Base-by-base conservation (phyloP, 1,140 invertebrate genomes). In the Ylistrum balloti region DNA sequence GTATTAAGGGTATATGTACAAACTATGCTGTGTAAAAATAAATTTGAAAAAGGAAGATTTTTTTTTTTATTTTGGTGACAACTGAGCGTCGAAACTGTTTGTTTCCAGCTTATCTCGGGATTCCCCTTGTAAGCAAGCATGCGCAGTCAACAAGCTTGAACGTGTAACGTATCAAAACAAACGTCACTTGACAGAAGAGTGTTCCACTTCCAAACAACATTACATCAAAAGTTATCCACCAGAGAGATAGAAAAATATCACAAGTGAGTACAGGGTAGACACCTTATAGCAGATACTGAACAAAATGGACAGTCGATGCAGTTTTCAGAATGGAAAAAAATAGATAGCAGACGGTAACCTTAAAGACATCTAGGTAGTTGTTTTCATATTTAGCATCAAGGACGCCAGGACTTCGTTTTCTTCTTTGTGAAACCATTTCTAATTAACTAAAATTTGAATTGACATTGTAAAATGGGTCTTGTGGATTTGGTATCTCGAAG, bases 131-230 rank as follows among this genome's bases (percentile, higher is more conserved):
- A 7, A 56, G 9, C 22, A 22, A 5, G 56, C 56, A 74, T 74
- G 56, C 56, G 56, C n/a, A 28, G 56, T 28, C 56, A 28, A 74
- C 56, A 74, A 28, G 56, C 56, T 74, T 74, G 56, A 74, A 17
- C 56, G 56, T 74, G 56, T 74, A 74, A 74, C 56, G 56, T 74
- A 74, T 74, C 56, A 74, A 28, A 74, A 74, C 56, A 74, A 74
- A 74, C 56, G 56, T 74, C 56, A 74, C 28, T 5, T n/a, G 56
- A 11, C 45, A 38, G 45, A 56, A 20, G 45, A 74, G n/a, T 7
- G 56, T 74, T n/a, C 56, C n/a, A 17, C 56, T 22, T 74, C 56
- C 56, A n/a, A n/a, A 74, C 56, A 74, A 28, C 56, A 74, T 17
- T 28, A 28, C 56, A 74, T 17, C 13, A n/a, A n/a, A 9, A 74